Evolutionary conservation across 2,888 invertebrate species (phyloP), one percentile per base, ranked within the genome.

Genomic region (Tenthredo amoena): DNA sequence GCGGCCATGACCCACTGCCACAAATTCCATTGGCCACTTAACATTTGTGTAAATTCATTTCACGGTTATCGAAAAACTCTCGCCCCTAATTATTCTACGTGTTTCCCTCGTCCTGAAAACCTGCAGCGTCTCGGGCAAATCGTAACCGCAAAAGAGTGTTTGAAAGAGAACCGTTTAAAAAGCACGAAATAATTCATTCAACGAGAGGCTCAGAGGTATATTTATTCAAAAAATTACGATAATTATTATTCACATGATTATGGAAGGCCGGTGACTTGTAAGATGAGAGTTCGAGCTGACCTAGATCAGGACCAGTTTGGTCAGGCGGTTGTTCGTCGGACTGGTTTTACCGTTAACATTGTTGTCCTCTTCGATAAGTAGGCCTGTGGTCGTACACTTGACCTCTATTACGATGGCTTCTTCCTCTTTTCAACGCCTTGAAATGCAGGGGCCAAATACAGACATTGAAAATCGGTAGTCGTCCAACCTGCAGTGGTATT

Each of bases 291-390:
- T 88, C 89, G 90, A 88, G 89, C 83, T 91, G 92, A 89, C 93
- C 92, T 89, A 92, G 92, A 91, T 88, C 90, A 86, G 89, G 90
- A 92, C 92, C 92, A 91, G 92, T 92, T 91, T 91, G 89, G 90
- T 88, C 87, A 89, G 90, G 88, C 91, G 90, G 68, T 91, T 91
- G 68, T 91, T 91, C 91, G 89, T 87, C 86, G 85, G 86, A 87
- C 86, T 84, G 86, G 85, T 86, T 86, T 88, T 91, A 92, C 92
- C 92, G 92, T 92, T 92, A 92, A 90, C 90, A 91, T 91, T 91
- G 90, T 90, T 90, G 88, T 88, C 87, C 86, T 87, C 87, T 86
- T 87, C 89, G 89, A 86, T 88, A 90, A 91, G 92, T 92, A 91
- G 91, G 89, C 89, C 83, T 50, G 18, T 68, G 47, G 47, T 81